A percentile compares a stretch with the other conserved stretches of the same genome.
Conservation (phyloP, 2,113 vertebrate genomes). For the Myiopsitta monachus region DNA sequence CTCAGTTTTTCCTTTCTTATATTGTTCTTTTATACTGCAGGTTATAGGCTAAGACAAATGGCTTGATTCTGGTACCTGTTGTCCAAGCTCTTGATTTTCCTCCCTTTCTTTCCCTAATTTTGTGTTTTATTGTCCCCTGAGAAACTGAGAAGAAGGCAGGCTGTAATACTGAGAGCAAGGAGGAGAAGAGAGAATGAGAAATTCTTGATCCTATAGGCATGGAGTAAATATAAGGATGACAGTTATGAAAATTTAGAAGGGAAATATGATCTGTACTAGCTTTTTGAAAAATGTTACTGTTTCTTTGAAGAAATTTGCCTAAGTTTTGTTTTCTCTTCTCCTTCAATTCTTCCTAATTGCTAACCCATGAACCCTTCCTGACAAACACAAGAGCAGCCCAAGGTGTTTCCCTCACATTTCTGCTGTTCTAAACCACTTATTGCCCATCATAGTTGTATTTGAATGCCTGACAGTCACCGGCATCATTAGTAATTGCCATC, state of each 20-base stretch:
- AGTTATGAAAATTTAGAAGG: background rate
- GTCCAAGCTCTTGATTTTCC: background rate
- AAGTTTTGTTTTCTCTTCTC: background rate
- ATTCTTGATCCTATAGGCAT: background rate
- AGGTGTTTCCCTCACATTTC: background rate
- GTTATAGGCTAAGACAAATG: background rate
- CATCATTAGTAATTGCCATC: conserved; percentile 7
- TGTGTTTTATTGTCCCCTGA: background rate
- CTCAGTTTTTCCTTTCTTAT: background rate
- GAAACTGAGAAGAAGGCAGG: background rate
- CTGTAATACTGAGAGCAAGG: background rate
- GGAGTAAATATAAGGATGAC: background rate
- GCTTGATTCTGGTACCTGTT: background rate
- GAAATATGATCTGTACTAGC: background rate
- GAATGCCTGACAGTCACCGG: background rate
- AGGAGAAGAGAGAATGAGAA: background rate
- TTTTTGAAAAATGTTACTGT: background rate
- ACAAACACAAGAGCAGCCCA: background rate
- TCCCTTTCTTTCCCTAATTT: background rate
- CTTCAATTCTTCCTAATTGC: background rate
- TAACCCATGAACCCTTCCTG: background rate
- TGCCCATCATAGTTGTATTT: background rate
- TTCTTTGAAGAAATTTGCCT: background rate
- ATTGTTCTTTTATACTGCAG: background rate
- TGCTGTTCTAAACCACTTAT: background rate